Base-by-base conservation (phyloP, 2,797 vertebrate species). In the Lepilemur septentrionalis region DNA sequence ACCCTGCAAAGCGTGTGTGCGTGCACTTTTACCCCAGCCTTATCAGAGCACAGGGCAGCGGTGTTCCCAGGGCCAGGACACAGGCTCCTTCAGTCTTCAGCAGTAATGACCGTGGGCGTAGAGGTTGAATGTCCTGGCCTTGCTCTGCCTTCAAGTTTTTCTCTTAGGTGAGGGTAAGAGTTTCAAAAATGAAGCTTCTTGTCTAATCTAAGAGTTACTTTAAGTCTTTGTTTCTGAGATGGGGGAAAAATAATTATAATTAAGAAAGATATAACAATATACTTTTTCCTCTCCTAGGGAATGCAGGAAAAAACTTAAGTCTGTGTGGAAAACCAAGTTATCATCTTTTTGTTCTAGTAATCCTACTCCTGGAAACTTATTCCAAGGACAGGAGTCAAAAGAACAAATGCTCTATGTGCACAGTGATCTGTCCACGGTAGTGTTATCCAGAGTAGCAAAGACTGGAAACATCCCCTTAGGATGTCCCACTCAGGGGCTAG, bases 301-400 rank as follows among this genome's bases (percentile, higher is more conserved):
- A 91, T n/a, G 20, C 3, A 97, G 89, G 70, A 78, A 88, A 92
- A 93, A 72, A 38, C 32, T 38, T 23, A 80, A 23, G 48, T 30
- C 73, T 87, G 65, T 89, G 94, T 84, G 89, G 65, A 95, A 92
- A 90, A 65, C 12, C 22, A 94, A 87, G 46, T 88, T 79, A 90
- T 48, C 57, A 73, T 57, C 35, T 83, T 82, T 89, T 41, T 76
- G 43, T 57, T 69, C 50, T 55, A 41, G 82, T 35, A 79, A 91
- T 43, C 35, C 61, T 91, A 72, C 23, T 89, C 22, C 85, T 70
- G 43, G 48, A 63, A 93, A 94, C 15, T 78, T 46, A 88, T 57
- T 63, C 67, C 59, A 81, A 95, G 85, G 65, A 57, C 17, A 35
- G 57, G 92, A 38, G 30, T 84, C 35, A 43, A 61, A 92, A 69